Base-by-base conservation (phyloP, 2,888 invertebrate species). In the Aproaerema taeniolella region DNA sequence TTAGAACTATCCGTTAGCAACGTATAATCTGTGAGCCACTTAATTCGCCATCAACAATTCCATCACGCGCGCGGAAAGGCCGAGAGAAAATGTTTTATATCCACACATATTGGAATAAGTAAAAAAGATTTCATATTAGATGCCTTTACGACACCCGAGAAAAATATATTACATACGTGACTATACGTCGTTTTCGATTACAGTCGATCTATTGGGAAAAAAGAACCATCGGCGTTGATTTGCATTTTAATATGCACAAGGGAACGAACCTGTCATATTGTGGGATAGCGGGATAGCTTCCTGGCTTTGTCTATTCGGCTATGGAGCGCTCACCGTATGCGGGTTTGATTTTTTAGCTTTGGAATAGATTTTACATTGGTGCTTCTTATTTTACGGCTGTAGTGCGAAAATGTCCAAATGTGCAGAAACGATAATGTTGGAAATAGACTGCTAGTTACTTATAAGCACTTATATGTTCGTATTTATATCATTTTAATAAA, bases 191-290 rank as follows among this genome's bases (percentile, higher is more conserved):
- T 61, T 64, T 59, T 59, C 65, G 66, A 68, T 74, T 73, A 66
- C 61, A 63, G 54, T 49, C 63, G 60, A 68, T 71, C 70, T 68
- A 72, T 74, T 67, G 47, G 49, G 55, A 14, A 37, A 30, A 29
- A 37, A 52, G 55, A 46, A 53, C 53, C 46, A 60, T 50, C 53
- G 61, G 58, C 51, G 67, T 71, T 63, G 65, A 83, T 85, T 85
- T 83, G 80, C 82, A 85, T 85, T 81, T 86, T 83, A 85, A 86
- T 82, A 81, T 76, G 75, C 74, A 67, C 73, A 60, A 58, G 74
- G 75, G 63, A 67, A 52, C 59, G 68, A 61, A 61, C 55, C 71
- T 76, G 78, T 79, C 80, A 78, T 74, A 71, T 20, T 20, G 20
- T 20, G 8, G 20, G 20, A n/a, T 8, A 20, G 20, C 20, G 8